Evolutionary conservation across 2,113 vertebrate genomes (phyloP).

Genomic region (Oncorhynchus mykiss): DNA sequence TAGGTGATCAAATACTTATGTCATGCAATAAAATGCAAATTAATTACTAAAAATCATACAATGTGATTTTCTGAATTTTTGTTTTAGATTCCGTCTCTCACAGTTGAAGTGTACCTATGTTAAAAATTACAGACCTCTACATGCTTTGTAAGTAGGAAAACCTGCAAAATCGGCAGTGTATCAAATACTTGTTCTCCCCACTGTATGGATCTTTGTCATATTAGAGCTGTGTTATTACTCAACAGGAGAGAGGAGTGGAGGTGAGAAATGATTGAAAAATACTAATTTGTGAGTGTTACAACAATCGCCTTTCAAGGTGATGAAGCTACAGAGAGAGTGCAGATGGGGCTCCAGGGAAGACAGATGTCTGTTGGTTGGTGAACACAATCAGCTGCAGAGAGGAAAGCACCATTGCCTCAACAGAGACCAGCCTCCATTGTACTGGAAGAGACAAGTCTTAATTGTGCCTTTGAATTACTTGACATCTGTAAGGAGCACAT

Average conservation of each 20-base stretch:
- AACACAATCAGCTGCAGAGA: conserved; percentile 44
- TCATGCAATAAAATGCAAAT: too few species aligned
- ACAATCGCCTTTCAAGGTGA: conserved; percentile 35
- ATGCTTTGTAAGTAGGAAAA: too few species aligned
- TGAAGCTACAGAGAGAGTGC: background rate
- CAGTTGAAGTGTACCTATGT: too few species aligned
- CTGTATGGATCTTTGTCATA: conserved; percentile 35
- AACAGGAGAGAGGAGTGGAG: background rate
- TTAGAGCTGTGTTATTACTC: conserved; percentile 20
- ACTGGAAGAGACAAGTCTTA: conserved; percentile 44
- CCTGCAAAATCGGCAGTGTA: too few species aligned
- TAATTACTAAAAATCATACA: too few species aligned
- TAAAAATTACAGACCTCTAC: too few species aligned
- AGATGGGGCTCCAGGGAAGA: conserved; percentile 38
- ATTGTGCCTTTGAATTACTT: conserved; percentile 41
- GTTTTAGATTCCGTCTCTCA: too few species aligned
- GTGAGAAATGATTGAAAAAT: background rate
- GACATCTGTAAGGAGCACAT: conserved; percentile 34
- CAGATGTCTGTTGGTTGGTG: conserved; percentile 44
- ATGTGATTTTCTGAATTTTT: too few species aligned
- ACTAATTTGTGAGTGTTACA: conserved; percentile 9
- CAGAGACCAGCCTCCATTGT: conserved; percentile 33
- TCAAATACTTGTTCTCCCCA: too few species aligned
- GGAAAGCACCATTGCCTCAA: conserved; percentile 37
- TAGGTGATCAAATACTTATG: too few species aligned